These are phyloP conservation scores for Hiodon tergisus DNA, from an alignment of 2,113 vertebrate genomes.

Conservation along the genomic window DNA sequence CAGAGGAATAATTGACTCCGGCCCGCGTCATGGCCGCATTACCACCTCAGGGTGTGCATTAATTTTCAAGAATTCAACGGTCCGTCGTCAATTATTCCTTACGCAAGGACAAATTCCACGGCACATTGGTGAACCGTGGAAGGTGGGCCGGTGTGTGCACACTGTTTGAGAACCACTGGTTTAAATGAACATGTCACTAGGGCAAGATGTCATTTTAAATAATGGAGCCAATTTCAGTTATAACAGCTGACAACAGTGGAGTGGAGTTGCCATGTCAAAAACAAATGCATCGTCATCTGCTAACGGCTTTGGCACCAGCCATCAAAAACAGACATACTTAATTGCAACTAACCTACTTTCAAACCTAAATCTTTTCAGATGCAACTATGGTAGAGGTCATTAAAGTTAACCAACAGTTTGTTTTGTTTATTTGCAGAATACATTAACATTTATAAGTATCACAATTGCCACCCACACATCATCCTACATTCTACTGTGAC, in stretches of 20 bases:
- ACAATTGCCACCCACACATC: neutral
- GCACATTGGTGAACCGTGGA: too few species aligned
- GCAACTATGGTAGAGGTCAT: too few species aligned
- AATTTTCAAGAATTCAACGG: too few species aligned
- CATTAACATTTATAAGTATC: neutral
- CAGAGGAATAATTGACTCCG: too few species aligned
- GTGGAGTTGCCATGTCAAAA: neutral
- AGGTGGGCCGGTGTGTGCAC: too few species aligned
- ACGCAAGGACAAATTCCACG: too few species aligned
- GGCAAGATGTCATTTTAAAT: too few species aligned
- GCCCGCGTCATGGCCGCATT: too few species aligned
- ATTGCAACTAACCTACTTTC: slow-evolving; percentile 1
- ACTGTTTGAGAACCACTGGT: too few species aligned
- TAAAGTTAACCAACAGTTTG: neutral
- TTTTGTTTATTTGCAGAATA: neutral
- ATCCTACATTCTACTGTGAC: neutral
- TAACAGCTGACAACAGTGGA: neutral
- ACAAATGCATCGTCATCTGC: slow-evolving; percentile 3
- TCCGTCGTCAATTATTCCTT: too few species aligned
- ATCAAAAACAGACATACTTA: neutral
- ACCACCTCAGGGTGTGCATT: too few species aligned
- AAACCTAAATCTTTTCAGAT: neutral
- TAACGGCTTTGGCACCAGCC: neutral
- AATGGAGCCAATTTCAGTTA: neutral
- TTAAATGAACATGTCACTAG: too few species aligned